Percentiles rank a stretch among this genome's conserved stretches.
phyloP scores from a whole-genome alignment of 2,888 invertebrate genomes.

The Leptinotarsa juncta region DNA sequence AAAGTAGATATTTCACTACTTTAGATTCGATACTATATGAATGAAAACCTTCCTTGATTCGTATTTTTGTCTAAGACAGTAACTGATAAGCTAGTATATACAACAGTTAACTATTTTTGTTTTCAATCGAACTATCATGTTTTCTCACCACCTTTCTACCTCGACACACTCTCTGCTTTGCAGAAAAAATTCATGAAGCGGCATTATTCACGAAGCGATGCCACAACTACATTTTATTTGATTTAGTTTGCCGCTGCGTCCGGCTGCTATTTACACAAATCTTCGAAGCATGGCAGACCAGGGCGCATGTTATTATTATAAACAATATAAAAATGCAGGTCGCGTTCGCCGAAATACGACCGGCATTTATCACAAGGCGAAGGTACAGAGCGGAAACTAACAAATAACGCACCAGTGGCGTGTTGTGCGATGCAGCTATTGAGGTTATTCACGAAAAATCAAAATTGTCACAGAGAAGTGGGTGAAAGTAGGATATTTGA shows the following conservation, averaged over 20 bases:
- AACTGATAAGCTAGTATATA: too few species aligned
- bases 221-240: slow-evolving; percentile 35
- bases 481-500: too few species aligned
- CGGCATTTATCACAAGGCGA: slow-evolving; percentile 36
- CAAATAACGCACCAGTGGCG: slow-evolving; percentile 34
- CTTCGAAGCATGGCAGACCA: slow-evolving; percentile 34
- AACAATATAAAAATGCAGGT: slow-evolving; percentile 44
- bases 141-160: background rate
- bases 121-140: background rate
- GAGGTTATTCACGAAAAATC: background rate
- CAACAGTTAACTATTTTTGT: background rate
- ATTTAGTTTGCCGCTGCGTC: slow-evolving; percentile 36
- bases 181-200: slow-evolving; percentile 19
- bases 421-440: background rate
- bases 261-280: slow-evolving; percentile 38
- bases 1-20: too few species aligned
- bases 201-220: slow-evolving; percentile 20
- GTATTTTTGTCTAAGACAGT: too few species aligned
- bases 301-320: slow-evolving; percentile 39
- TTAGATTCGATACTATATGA: too few species aligned
- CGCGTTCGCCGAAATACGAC: slow-evolving; percentile 38
- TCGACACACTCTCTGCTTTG: slow-evolving; percentile 16
- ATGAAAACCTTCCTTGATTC: too few species aligned
- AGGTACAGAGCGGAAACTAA: slow-evolving; percentile 32
- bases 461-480: too few species aligned